Evolutionary conservation across 2,113 vertebrate species (phyloP).

Genomic region (Puntigrus tetrazona): DNA sequence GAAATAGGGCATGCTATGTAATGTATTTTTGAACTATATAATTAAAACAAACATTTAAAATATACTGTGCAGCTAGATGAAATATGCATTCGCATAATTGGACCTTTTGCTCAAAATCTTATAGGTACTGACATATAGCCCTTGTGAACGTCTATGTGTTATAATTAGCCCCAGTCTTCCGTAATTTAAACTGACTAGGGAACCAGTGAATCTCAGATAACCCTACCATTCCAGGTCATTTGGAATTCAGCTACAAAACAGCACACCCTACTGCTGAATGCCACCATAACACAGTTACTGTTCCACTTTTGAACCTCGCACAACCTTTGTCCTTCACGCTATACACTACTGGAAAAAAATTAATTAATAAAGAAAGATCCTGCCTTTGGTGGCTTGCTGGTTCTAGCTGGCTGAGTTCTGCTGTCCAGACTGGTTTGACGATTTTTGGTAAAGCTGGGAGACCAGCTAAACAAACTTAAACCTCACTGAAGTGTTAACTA

Average conservation of each 20-base stretch:
- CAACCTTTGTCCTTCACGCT: conserved; percentile 8
- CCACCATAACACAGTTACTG: background rate
- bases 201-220: conserved; percentile 24
- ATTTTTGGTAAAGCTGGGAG: background rate
- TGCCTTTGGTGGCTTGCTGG: background rate
- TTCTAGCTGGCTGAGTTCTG: background rate
- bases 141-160: background rate
- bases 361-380: background rate
- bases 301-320: background rate
- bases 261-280: conserved; percentile 56
- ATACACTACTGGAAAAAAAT: background rate
- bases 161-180: conserved; percentile 7
- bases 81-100: background rate
- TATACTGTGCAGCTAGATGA: background rate
- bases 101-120: background rate
- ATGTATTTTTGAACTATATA: background rate
- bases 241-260: conserved; percentile 46
- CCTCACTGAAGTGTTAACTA: background rate
- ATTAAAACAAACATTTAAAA: background rate
- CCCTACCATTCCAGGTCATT: conserved; percentile 19
- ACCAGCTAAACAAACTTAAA: background rate
- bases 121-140: conserved; percentile 11
- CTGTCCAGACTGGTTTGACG: background rate
- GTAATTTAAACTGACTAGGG: background rate
- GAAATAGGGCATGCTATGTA: too few species aligned